Evolutionary conservation across 1,140 invertebrate genomes (phyloP).

Genomic region (Lasaia peninsularis): DNA sequence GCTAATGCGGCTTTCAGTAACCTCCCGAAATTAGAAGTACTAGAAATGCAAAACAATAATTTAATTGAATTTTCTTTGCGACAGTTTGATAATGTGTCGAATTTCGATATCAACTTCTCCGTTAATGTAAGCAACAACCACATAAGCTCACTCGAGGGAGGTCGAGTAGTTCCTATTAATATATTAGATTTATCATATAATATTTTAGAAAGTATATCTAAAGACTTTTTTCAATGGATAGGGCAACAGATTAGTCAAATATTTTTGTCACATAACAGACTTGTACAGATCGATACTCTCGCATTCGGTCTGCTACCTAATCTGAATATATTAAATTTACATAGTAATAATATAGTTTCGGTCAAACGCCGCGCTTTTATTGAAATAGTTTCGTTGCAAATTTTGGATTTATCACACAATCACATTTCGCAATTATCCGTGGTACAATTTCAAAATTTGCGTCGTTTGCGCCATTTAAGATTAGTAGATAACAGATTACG

Average conservation of each 20-base stretch:
- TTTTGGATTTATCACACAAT: constrained; percentile 45
- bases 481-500: constrained; percentile 84
- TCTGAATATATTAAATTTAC: constrained; percentile 83
- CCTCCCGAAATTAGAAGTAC: constrained; percentile 79
- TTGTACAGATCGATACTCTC: constrained; percentile 81
- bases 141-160: constrained; percentile 79
- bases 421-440: constrained; percentile 83
- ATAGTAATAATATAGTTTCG: constrained; percentile 83
- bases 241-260: constrained; percentile 79
- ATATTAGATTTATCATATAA: constrained; percentile 84
- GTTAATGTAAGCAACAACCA: constrained; percentile 84
- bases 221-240: constrained; percentile 78
- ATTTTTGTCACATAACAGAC: constrained; percentile 83
- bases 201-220: constrained; percentile 78
- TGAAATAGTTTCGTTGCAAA: constrained; percentile 40
- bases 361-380: constrained; percentile 59
- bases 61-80: constrained; percentile 81
- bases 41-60: constrained; percentile 86
- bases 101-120: constrained; percentile 73
- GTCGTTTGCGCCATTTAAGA: constrained; percentile 83
- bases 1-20: constrained; percentile 79
- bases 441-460: constrained; percentile 83
- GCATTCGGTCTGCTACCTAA: constrained; percentile 81
- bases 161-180: constrained; percentile 78
- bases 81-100: constrained; percentile 81